These are phyloP conservation scores for Desoria tigrina DNA, from an alignment of 2,888 invertebrate species.

Conservation along the genomic window DNA sequence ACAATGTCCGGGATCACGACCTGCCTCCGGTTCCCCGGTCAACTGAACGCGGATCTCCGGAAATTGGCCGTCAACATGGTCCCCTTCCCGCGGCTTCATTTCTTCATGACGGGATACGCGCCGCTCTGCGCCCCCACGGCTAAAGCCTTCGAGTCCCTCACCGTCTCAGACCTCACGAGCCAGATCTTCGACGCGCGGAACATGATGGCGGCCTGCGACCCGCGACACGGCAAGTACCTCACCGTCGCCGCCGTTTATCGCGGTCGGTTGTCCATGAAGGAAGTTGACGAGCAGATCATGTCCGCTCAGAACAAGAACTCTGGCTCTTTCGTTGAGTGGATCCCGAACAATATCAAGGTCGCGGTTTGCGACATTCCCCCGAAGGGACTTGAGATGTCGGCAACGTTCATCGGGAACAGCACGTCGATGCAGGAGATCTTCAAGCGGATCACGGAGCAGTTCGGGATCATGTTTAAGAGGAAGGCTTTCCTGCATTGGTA, in stretches of 20 bases:
- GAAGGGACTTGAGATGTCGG: slow-evolving; percentile 64
- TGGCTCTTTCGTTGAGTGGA: slow-evolving; percentile 64
- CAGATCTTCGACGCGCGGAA: slow-evolving; percentile 65
- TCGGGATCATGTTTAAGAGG: slow-evolving; percentile 65
- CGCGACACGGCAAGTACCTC: slow-evolving; percentile 83
- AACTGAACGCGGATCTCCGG: slow-evolving; percentile 89
- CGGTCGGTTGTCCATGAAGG: slow-evolving; percentile 91
- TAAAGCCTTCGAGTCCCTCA: slow-evolving; percentile 77
- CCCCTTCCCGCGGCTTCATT: slow-evolving; percentile 92
- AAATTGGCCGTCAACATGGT: slow-evolving; percentile 96
- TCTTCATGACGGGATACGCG: slow-evolving; percentile 93
- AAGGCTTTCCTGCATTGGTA: no score
- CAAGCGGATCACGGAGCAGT: slow-evolving; percentile 62
- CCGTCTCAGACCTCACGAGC: slow-evolving; percentile 82
- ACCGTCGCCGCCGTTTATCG: slow-evolving; percentile 85
- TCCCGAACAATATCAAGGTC: slow-evolving; percentile 44
- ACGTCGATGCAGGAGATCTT: slow-evolving; percentile 64
- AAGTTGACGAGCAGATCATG: slow-evolving; percentile 74
- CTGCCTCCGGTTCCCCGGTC: no score
- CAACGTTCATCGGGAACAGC: slow-evolving; percentile 65
- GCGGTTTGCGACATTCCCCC: slow-evolving; percentile 48
- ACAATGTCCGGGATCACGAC: slow-evolving; percentile 87
- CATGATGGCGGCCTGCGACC: slow-evolving; percentile 87
- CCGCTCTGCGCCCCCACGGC: slow-evolving; percentile 85
- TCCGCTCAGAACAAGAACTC: slow-evolving; percentile 68